phyloP scores from a whole-genome alignment of 2,113 vertebrate species.

The Psittacula cyanocephala region DNA sequence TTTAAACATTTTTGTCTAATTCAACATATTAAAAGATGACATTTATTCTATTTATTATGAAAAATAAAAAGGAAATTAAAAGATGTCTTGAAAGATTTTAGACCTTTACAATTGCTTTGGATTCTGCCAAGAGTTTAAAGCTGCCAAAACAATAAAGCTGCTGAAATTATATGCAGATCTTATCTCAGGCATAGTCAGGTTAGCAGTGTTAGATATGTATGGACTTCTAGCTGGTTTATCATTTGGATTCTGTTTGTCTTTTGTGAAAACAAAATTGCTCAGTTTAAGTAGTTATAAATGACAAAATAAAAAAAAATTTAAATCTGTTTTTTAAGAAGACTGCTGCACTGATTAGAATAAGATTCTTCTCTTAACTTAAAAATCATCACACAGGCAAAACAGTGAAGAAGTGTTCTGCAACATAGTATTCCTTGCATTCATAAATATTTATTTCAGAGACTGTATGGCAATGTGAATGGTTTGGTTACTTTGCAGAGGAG shows the following conservation, averaged over 20 bases:
- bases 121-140: background rate
- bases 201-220: background rate
- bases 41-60: background rate
- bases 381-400: background rate
- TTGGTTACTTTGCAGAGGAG: background rate
- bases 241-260: background rate
- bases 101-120: background rate
- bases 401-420: background rate
- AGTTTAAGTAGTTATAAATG: background rate
- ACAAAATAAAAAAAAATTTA: background rate
- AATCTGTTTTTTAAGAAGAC: background rate
- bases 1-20: background rate
- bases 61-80: conserved; percentile 41
- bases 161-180: background rate
- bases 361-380: background rate
- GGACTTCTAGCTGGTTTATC: background rate
- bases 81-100: conserved; percentile 19
- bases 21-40: background rate
- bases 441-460: background rate
- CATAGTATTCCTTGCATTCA: background rate
- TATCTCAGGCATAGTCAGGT: background rate
- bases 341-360: background rate
- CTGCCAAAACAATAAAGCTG: background rate
- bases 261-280: background rate
- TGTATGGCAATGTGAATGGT: background rate